Conservation (phyloP, 2,113 vertebrate species). For the Sinocyclocheilus rhinocerous region DNA sequence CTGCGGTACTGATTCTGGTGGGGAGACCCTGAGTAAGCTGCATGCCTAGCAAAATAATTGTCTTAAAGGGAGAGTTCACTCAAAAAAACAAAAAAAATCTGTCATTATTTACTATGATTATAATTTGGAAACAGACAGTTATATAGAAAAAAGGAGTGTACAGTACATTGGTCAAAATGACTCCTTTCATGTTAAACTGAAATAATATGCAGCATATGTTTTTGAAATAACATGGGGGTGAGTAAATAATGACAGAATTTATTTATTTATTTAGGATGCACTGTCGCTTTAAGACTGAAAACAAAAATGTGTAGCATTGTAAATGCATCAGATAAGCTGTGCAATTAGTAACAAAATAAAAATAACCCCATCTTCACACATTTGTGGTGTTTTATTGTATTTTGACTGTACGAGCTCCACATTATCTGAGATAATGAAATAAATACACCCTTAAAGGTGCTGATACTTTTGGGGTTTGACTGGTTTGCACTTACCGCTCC, state of each 20-base stretch:
- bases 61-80: neutral
- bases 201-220: neutral
- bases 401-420: neutral
- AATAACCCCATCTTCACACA: constrained; percentile 37
- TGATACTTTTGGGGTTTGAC: neutral
- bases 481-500: constrained; percentile 79
- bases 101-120: neutral
- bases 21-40: neutral
- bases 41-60: neutral
- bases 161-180: neutral
- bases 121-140: neutral
- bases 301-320: constrained; percentile 39
- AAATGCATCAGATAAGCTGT: neutral
- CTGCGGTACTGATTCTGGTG: neutral
- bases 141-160: neutral
- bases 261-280: constrained; percentile 7
- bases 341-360: constrained; percentile 29
- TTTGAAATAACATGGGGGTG: neutral
- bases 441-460: neutral
- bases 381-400: neutral
- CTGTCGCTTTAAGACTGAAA: constrained; percentile 60
- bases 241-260: neutral
- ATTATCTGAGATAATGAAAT: neutral
- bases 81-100: neutral
- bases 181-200: neutral